Evolutionary conservation across 2,888 invertebrate genomes (phyloP), one percentile per base, ranked within the genome.

Genomic region (Dexiosoma caninum): DNA sequence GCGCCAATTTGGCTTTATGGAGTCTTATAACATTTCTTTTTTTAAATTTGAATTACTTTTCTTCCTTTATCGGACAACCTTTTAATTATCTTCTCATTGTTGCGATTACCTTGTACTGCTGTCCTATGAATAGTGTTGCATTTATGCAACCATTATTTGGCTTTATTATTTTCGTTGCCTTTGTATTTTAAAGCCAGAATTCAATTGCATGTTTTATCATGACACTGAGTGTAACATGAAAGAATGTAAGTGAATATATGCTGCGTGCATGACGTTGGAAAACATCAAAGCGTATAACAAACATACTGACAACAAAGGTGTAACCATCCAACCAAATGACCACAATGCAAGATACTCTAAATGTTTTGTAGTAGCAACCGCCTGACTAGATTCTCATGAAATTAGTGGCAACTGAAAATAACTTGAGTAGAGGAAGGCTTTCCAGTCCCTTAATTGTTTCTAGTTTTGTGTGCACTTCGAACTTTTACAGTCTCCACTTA

Each of bases 81-180:
- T 27, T 27, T 5, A 27, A 6, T 27, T 27, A 27, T 6, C 6
- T 27, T 27, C 27, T 27, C 6, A 27, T 27, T 27, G 27, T 27
- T 27, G 3, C 27, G 27, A 27, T 27, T 27, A 5, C 27, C 6
- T 5, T 27, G 27, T n/a, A n/a, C n/a, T n/a, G n/a, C 55, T 55
- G 8, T 6, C 16, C 10, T 14, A 6, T 7, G 19, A 42, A 55
- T 35, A 6, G 27, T 53, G 42, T 64, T 55, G 35, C 10, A 27
- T 51, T 60, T 23, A 14, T 78, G 66, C 79, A 83, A 74, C 76
- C 80, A 76, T 78, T 82, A 76, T 27, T 44, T 64, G 53, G 64
- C 37, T 70, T 51, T 59, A 42, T n/a, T 78, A 69, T 35, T 62
- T 74, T 23, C 64, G 64, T 71, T 62, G 51, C 51, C 51, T n/a